A percentile compares a stretch with the other conserved stretches of the same genome.
Evolutionary conservation across 2,888 invertebrate species (phyloP).

Genomic region (Tachina fera): DNA sequence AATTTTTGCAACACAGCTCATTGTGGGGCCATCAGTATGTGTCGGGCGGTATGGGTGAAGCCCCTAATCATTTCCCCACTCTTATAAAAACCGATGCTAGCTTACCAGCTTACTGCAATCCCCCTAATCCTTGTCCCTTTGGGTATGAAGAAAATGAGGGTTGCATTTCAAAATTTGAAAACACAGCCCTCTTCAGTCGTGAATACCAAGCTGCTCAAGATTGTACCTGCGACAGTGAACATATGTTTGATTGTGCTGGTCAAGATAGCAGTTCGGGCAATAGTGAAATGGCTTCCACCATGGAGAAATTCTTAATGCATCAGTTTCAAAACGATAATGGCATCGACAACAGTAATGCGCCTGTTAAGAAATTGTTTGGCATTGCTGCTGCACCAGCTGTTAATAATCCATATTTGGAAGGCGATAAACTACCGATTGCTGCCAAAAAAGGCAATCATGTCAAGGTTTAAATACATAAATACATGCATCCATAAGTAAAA

Average conservation of each 20-base stretch:
- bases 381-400: slow-evolving; percentile 85
- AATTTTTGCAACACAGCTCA: slow-evolving; percentile 92
- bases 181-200: slow-evolving; percentile 97
- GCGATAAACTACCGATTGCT: slow-evolving; percentile 94
- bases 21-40: slow-evolving; percentile 90
- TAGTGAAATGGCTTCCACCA: slow-evolving; percentile 84
- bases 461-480: slow-evolving; percentile 50
- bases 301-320: slow-evolving; percentile 87
- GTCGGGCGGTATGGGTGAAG: slow-evolving; percentile 90
- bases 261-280: slow-evolving; percentile 76
- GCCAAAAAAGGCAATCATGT: slow-evolving; percentile 95
- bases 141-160: slow-evolving; percentile 86
- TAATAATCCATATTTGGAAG: slow-evolving; percentile 93
- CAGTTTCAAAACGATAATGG: slow-evolving; percentile 81
- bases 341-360: slow-evolving; percentile 86
- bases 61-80: slow-evolving; percentile 80
- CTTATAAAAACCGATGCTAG: slow-evolving; percentile 95
- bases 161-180: slow-evolving; percentile 95
- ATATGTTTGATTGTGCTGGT: slow-evolving; percentile 96
- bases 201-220: slow-evolving; percentile 95
- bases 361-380: slow-evolving; percentile 90
- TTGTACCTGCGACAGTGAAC: slow-evolving; percentile 99
- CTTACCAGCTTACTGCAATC: slow-evolving; percentile 98
- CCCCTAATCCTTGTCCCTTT: slow-evolving; percentile 98
- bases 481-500: too few species aligned